These are phyloP conservation scores for Anodontia alba DNA, from an alignment of 2,888 invertebrate species.

Conservation along the genomic window DNA sequence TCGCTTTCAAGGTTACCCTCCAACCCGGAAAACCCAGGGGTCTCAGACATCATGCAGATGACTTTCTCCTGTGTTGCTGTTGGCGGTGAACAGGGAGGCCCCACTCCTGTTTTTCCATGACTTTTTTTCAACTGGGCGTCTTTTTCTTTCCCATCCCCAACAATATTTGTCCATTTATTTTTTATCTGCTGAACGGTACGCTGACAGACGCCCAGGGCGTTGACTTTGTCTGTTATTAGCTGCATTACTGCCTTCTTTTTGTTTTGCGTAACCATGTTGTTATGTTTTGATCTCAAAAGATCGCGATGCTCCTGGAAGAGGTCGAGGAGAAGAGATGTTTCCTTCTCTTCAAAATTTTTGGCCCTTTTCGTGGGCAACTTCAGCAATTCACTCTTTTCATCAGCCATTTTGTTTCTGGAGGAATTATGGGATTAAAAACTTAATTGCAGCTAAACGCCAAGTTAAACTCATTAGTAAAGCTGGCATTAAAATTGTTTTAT, in stretches of 20 bases:
- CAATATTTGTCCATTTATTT: neutral
- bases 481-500: neutral
- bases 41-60: neutral
- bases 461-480: neutral
- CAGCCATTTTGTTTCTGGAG: neutral
- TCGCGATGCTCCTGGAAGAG: neutral
- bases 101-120: neutral
- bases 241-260: neutral
- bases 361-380: neutral
- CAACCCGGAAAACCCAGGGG: neutral
- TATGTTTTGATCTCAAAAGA: neutral
- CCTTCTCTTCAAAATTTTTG: neutral
- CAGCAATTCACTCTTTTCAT: neutral
- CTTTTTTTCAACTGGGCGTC: neutral
- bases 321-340: neutral
- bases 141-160: neutral
- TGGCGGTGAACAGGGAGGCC: neutral
- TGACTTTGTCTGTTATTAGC: neutral
- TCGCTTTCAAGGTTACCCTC: neutral
- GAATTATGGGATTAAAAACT: neutral
- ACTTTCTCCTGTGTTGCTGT: neutral
- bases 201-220: neutral
- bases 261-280: neutral
- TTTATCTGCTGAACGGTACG: neutral
- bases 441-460: neutral